Conservation (phyloP, 2,888 invertebrate species). For the Cephus pygmeus region DNA sequence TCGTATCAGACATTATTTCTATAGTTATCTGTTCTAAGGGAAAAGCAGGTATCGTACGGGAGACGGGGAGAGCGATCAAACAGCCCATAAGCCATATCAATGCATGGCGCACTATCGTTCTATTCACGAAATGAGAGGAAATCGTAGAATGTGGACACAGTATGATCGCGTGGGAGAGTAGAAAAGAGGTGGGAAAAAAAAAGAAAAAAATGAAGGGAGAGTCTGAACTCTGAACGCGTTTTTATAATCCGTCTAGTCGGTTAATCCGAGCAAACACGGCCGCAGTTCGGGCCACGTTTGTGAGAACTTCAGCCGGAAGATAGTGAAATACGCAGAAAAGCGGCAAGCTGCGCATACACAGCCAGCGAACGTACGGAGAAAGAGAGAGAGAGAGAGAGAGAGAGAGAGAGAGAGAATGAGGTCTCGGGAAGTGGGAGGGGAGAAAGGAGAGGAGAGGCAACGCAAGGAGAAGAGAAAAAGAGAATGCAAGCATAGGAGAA, state of each 20-base stretch:
- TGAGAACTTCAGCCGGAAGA: slow-evolving; percentile 28
- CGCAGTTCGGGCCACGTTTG: slow-evolving; percentile 14
- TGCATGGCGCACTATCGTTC: background rate
- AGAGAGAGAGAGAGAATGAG: slow-evolving; percentile 14
- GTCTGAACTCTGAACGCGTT: slow-evolving; percentile 27
- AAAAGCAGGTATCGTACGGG: too few species aligned
- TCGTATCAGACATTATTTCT: too few species aligned
- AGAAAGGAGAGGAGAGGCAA: slow-evolving; percentile 13
- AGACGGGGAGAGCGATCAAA: too few species aligned
- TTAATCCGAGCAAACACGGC: slow-evolving; percentile 56
- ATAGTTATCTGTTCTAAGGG: too few species aligned
- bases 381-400: slow-evolving; percentile 17
- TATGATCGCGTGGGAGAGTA: slow-evolving; percentile 17
- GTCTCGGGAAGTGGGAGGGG: slow-evolving; percentile 4
- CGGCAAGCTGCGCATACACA: slow-evolving; percentile 60
- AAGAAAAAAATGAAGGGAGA: slow-evolving; percentile 2
- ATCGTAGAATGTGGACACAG: slow-evolving; percentile 1
- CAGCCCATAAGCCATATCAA: too few species aligned
- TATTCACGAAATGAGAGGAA: slow-evolving; percentile 7
- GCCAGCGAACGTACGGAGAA: slow-evolving; percentile 16
- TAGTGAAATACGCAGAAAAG: slow-evolving; percentile 51
- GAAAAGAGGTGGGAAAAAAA: too few species aligned
- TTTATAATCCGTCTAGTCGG: slow-evolving; percentile 42
- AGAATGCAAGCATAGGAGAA: too few species aligned
- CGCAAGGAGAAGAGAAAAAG: slow-evolving; percentile 3